Evolutionary conservation across 2,888 invertebrate genomes (phyloP), one percentile per base, ranked within the genome.

Genomic region (Aradus depressus): DNA sequence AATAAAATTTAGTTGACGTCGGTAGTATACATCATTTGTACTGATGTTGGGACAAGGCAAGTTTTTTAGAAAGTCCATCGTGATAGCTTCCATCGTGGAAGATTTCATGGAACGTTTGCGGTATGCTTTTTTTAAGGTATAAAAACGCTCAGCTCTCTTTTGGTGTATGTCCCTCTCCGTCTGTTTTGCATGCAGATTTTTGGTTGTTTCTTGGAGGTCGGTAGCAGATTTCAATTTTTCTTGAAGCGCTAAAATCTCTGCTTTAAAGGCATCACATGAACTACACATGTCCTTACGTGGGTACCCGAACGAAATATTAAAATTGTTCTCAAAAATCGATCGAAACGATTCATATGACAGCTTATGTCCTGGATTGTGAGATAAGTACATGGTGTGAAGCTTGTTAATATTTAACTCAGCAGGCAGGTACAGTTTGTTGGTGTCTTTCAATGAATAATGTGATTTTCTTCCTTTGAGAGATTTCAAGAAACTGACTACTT

Each of bases 251-350:
- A 4, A 26, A 26, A 43, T 25, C 22, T 25, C 4, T 26, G 44
- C 43, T 41, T 47, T 56, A 22, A 48, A 48, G 21, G 41, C 16
- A 41, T 52, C 54, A 47, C 51, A 50, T 19, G 34, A 26, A 38
- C 51, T 52, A 34, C 54, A 56, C 6, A 52, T 54, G 32, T 56
- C 56, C 26, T 43, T 54, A 19, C 54, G 43, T 22, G 54, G 54
- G 44, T 52, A 54, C 3, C 52, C 56, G 44, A 56, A 56, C 23
- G 52, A 44, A 21, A 56, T 52, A 47, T 54, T 56, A 39, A 56
- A 56, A 16, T 54, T 44, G 19, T n/a, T 25, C 12, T 48, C 44
- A 51, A 56, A 56, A 35, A 54, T 51, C 6, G 45, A 22, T 31
- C 56, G 41, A 47, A 34, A 56, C n/a, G 43, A 48, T 21, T 53